Conservation (phyloP, 2,888 invertebrate species). For the Diarsia dahlii region DNA sequence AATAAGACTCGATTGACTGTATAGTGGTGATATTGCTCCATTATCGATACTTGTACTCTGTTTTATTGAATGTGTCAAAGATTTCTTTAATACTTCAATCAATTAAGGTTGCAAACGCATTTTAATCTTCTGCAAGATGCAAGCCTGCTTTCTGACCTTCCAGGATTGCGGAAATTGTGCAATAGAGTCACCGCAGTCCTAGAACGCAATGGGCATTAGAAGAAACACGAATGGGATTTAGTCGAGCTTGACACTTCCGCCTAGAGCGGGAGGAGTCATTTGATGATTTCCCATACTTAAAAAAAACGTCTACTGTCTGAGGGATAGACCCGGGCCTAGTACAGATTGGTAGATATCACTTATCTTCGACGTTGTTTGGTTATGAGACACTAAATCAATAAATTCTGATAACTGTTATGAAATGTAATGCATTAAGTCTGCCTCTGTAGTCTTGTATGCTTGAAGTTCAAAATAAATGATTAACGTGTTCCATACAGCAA, state of each 20-base stretch:
- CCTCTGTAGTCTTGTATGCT: background rate
- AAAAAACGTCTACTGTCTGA: too few species aligned
- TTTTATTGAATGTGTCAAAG: constrained; percentile 8
- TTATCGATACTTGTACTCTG: constrained; percentile 14
- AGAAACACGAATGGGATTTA: too few species aligned
- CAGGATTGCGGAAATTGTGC: too few species aligned
- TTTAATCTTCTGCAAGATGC: too few species aligned
- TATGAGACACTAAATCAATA: background rate
- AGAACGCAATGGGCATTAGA: too few species aligned
- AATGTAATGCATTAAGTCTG: background rate
- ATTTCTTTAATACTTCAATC: background rate
- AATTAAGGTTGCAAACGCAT: too few species aligned
- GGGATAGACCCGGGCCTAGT: too few species aligned
- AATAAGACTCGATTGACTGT: constrained; percentile 32
- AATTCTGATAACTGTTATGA: background rate
- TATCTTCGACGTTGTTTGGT: background rate
- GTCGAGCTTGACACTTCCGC: too few species aligned
- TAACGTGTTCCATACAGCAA: background rate
- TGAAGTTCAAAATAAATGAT: background rate
- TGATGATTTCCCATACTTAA: too few species aligned
- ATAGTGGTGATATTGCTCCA: constrained; percentile 7
- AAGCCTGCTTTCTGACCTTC: too few species aligned
- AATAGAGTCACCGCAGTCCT: too few species aligned
- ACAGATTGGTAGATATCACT: background rate
- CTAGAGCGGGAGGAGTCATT: too few species aligned